Evolutionary conservation across 2,113 vertebrate species (phyloP).

Genomic region (Ursus arctos): DNA sequence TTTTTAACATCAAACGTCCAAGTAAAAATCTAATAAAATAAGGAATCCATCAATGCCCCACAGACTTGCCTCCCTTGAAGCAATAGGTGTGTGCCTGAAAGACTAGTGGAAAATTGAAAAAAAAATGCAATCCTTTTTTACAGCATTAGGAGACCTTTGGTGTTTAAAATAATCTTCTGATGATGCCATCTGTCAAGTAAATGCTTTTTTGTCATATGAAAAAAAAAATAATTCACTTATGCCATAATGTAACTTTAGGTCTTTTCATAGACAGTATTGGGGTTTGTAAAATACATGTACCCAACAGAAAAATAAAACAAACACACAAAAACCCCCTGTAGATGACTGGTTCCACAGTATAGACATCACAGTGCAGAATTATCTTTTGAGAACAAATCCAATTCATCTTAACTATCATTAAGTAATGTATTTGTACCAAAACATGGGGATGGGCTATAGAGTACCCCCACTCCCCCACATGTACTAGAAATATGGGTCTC

Average conservation of each 20-base stretch:
- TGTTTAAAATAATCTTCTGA: conserved; percentile 51
- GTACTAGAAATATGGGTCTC: not conserved
- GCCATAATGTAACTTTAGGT: not conserved
- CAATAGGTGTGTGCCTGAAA: conserved; percentile 38
- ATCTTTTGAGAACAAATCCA: not conserved
- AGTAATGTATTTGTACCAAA: not conserved
- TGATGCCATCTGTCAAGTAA: conserved; percentile 42
- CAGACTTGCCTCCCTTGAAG: not conserved
- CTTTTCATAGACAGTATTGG: not conserved
- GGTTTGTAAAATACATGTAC: not conserved
- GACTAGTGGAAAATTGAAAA: not conserved
- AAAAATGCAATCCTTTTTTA: not conserved
- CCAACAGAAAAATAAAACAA: not conserved
- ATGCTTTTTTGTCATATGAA: not conserved
- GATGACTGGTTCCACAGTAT: not conserved
- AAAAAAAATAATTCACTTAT: not conserved
- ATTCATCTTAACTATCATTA: not conserved
- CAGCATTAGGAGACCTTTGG: not conserved
- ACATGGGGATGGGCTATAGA: not conserved
- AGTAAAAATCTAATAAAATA: conserved; percentile 79
- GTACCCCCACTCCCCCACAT: accelerated
- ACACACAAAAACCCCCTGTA: not conserved
- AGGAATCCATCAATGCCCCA: conserved; percentile 74
- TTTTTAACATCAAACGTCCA: conserved; percentile 69
- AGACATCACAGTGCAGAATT: not conserved